Conservation (phyloP, 2,113 vertebrate species). For the Hemiprocne comata region DNA sequence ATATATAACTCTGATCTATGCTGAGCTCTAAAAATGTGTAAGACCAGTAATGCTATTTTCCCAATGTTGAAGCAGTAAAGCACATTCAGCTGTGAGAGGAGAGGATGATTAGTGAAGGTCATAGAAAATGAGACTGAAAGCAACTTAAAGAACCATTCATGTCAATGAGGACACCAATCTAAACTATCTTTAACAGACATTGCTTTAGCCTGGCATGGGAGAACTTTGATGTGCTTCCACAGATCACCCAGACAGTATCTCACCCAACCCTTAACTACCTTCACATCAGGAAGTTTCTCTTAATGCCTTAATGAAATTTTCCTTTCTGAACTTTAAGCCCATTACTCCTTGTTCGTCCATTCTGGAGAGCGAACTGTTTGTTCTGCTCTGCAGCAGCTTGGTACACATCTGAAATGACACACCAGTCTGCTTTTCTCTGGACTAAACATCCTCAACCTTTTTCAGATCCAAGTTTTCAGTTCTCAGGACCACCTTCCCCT, state of each 20-base stretch:
- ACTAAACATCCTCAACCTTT: neutral
- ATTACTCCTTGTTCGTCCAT: neutral
- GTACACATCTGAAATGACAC: neutral
- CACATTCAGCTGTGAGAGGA: neutral
- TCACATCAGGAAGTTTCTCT: neutral
- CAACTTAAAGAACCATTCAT: neutral
- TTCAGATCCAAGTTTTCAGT: neutral
- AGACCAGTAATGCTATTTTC: neutral
- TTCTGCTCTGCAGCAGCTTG: neutral
- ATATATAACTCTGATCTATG: neutral
- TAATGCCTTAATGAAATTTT: constrained; percentile 17
- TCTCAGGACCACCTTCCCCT: neutral
- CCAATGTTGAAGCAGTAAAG: neutral
- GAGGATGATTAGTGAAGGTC: neutral
- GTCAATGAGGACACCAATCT: neutral
- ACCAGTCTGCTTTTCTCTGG: neutral
- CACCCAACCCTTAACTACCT: neutral
- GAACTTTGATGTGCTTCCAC: accelerated
- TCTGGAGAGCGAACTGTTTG: neutral
- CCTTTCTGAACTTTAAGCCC: neutral
- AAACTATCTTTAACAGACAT: neutral
- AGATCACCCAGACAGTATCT: neutral
- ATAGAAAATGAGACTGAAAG: neutral
- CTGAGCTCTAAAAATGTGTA: neutral
- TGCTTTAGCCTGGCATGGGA: neutral